Evolutionary conservation across 2,797 vertebrate species (phyloP).

Genomic region (Melanotaenia parkinsoni): DNA sequence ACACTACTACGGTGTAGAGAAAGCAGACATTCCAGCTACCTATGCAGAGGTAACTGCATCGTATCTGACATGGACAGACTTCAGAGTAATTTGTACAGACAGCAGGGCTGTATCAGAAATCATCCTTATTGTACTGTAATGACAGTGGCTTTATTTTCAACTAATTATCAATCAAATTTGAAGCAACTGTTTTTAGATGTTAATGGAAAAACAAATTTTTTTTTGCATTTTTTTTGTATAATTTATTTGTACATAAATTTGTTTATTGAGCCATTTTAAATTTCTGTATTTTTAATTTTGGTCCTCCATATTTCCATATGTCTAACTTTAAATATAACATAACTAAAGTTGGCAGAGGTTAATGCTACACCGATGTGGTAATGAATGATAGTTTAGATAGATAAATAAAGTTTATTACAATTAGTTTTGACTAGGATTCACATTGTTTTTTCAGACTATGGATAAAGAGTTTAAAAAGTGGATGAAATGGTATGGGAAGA

Average conservation of each 20-base stretch:
- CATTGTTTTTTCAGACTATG: slow-evolving; percentile 87
- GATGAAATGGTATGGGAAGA: slow-evolving; percentile 99
- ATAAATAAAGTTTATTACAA: background rate
- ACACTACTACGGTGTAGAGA: slow-evolving; percentile 99
- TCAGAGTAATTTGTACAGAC: background rate
- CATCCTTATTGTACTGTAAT: slow-evolving; percentile 11
- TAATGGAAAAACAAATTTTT: too few species aligned
- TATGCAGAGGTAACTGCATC: slow-evolving; percentile 91
- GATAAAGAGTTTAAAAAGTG: slow-evolving; percentile 98
- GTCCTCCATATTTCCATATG: background rate
- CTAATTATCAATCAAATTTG: too few species aligned
- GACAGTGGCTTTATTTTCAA: background rate
- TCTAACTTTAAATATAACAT: background rate
- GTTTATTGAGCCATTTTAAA: too few species aligned
- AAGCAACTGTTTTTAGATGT: too few species aligned
- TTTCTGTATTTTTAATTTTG: background rate
- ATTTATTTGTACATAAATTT: too few species aligned
- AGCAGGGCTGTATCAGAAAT: background rate
- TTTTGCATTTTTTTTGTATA: too few species aligned
- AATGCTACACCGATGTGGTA: background rate
- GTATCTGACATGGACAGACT: background rate
- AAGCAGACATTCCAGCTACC: slow-evolving; percentile 97
- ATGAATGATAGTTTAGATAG: too few species aligned
- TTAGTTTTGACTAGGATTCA: slow-evolving; percentile 4
- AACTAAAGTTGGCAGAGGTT: background rate